These are phyloP conservation scores for Diabrotica balteata DNA, from an alignment of 2,888 invertebrate genomes.

Conservation along the genomic window DNA sequence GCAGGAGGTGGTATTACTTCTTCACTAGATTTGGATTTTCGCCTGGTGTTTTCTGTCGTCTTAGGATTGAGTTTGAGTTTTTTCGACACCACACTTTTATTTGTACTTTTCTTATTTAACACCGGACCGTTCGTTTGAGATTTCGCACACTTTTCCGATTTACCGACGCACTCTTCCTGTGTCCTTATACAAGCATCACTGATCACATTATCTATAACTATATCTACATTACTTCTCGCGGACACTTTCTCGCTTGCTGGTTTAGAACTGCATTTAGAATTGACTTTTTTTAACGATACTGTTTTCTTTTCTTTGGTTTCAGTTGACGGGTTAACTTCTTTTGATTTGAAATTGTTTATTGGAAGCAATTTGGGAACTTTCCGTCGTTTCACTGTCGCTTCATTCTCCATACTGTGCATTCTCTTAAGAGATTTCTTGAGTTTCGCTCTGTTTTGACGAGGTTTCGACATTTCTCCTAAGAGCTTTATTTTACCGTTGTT, in stretches of 20 bases:
- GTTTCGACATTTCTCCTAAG: slow-evolving; percentile 55
- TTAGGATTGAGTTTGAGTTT: slow-evolving; percentile 43
- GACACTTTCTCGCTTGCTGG: slow-evolving; percentile 64
- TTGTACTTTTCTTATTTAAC: slow-evolving; percentile 51
- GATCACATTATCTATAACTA: slow-evolving; percentile 61
- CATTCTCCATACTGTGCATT: slow-evolving; percentile 26
- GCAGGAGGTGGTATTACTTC: slow-evolving; percentile 21
- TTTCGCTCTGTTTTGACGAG: slow-evolving; percentile 47
- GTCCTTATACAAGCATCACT: slow-evolving; percentile 48
- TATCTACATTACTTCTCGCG: slow-evolving; percentile 67
- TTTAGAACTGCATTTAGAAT: slow-evolving; percentile 33
- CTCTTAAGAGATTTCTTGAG: slow-evolving; percentile 61
- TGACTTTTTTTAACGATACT: slow-evolving; percentile 24
- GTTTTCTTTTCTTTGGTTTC: slow-evolving; percentile 46
- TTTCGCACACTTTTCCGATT: slow-evolving; percentile 56
- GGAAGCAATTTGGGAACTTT: slow-evolving; percentile 53
- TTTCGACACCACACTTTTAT: slow-evolving; percentile 36
- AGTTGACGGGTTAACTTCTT: slow-evolving; percentile 32
- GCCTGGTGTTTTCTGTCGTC: slow-evolving; percentile 44
- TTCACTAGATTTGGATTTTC: slow-evolving; percentile 51
- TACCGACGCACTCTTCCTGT: slow-evolving; percentile 32
- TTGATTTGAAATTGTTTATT: slow-evolving; percentile 47
- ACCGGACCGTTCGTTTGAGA: slow-evolving; percentile 60
- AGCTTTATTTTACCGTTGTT: slow-evolving; percentile 61
- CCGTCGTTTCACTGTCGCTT: slow-evolving; percentile 39